Conservation (phyloP, 2,888 invertebrate genomes). For the Philonicus albiceps region DNA sequence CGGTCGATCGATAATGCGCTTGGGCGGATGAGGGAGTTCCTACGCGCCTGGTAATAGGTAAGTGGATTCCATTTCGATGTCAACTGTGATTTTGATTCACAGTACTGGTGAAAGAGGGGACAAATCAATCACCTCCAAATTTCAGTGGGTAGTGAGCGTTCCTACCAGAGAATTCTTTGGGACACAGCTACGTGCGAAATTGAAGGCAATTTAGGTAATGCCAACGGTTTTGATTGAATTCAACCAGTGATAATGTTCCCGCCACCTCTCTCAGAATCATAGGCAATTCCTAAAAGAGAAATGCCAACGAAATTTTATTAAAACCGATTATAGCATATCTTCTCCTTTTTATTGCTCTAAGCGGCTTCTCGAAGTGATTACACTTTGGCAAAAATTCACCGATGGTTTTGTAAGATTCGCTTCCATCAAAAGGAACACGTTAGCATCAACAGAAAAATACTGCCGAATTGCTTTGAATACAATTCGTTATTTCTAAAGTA, state of each 20-base stretch:
- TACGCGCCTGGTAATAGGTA: background rate
- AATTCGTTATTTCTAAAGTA: background rate
- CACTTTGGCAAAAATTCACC: background rate
- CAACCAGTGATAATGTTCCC: background rate
- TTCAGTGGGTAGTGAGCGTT: background rate
- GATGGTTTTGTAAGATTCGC: background rate
- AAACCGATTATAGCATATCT: background rate
- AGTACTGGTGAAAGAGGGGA: background rate
- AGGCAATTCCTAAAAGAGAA: background rate
- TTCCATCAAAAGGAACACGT: background rate
- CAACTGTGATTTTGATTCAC: background rate
- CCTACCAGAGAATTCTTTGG: background rate
- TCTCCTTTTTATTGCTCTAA: background rate
- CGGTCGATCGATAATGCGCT: background rate
- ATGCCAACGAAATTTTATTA: background rate
- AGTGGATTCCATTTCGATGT: background rate
- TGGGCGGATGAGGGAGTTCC: background rate
- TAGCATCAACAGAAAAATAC: background rate
- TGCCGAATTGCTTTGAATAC: background rate
- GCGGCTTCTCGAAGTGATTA: background rate
- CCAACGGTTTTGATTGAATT: background rate
- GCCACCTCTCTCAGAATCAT: background rate
- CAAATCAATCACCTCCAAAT: background rate
- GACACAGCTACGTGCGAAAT: background rate
- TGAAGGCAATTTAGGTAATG: background rate